These are phyloP conservation scores for Baryphthengus martii DNA, from an alignment of 2,113 vertebrate species.

Conservation along the genomic window DNA sequence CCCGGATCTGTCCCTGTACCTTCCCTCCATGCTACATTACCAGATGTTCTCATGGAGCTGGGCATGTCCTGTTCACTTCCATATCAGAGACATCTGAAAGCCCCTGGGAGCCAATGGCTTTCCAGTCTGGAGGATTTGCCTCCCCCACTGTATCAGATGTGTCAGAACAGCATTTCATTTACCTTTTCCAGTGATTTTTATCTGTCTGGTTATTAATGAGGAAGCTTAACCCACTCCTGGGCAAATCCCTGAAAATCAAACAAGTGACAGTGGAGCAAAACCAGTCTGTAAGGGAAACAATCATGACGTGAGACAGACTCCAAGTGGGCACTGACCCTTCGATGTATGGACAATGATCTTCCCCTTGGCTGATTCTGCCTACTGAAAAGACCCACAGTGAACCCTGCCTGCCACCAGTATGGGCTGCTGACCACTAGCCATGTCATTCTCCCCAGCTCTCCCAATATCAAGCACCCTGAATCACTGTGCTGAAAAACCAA, in stretches of 20 bases:
- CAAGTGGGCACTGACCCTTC: background rate
- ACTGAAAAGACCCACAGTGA: background rate
- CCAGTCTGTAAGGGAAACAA: background rate
- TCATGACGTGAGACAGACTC: background rate
- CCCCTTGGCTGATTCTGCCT: background rate
- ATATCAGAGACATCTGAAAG: constrained; percentile 25
- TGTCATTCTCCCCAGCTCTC: background rate
- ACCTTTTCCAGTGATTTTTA: constrained; percentile 51
- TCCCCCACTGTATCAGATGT: constrained; percentile 35
- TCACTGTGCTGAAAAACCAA: background rate
- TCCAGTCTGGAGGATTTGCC: constrained; percentile 21
- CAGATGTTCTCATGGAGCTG: background rate
- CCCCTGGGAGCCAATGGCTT: constrained; percentile 1
- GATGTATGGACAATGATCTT: background rate
- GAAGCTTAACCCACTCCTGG: constrained; percentile 37
- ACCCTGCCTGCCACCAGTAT: background rate
- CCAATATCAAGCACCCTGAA: background rate
- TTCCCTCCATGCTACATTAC: background rate
- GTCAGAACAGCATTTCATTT: constrained; percentile 52
- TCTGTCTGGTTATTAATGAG: constrained; percentile 26
- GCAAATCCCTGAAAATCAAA: background rate
- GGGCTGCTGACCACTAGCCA: background rate
- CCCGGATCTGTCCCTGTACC: background rate
- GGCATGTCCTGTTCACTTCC: background rate
- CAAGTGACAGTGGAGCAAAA: background rate